Percentiles rank a stretch among this genome's conserved stretches.
These are phyloP conservation scores for Crotalus helleri DNA, from an alignment of 2,113 vertebrate species.

Conservation along the genomic window DNA sequence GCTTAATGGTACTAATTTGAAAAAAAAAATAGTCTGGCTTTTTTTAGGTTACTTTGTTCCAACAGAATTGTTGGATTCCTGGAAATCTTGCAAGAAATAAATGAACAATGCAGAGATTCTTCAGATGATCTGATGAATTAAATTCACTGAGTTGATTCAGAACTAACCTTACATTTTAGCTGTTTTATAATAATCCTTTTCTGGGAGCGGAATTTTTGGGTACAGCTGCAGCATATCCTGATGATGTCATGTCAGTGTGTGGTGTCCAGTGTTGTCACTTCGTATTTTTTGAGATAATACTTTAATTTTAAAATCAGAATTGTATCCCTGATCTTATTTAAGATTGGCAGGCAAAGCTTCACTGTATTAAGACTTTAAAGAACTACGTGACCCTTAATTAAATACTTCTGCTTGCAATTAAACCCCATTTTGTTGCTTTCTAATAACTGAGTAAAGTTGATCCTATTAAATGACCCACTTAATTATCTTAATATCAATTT, in stretches of 20 bases:
- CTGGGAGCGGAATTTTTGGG: neutral
- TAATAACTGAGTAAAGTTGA: neutral
- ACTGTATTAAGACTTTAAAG: neutral
- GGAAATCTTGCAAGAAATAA: neutral
- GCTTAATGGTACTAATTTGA: neutral
- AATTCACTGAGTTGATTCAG: neutral
- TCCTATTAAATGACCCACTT: neutral
- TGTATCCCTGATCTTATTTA: neutral
- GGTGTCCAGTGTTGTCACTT: neutral
- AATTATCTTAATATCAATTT: neutral
- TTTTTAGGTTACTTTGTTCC: neutral
- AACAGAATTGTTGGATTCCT: neutral
- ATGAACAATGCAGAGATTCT: neutral
- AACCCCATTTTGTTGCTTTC: neutral
- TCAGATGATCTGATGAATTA: slow-evolving; percentile 9
- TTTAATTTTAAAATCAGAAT: neutral
- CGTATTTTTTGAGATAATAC: no score
- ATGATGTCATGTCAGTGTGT: neutral
- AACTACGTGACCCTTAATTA: neutral
- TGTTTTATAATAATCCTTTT: neutral
- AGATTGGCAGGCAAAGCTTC: neutral
- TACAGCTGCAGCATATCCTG: neutral
- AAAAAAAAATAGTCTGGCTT: neutral
- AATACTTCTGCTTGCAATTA: neutral
- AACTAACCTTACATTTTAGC: neutral